Base-by-base conservation (phyloP, 2,888 invertebrate species). In the Exephanes ischioxanthus region DNA sequence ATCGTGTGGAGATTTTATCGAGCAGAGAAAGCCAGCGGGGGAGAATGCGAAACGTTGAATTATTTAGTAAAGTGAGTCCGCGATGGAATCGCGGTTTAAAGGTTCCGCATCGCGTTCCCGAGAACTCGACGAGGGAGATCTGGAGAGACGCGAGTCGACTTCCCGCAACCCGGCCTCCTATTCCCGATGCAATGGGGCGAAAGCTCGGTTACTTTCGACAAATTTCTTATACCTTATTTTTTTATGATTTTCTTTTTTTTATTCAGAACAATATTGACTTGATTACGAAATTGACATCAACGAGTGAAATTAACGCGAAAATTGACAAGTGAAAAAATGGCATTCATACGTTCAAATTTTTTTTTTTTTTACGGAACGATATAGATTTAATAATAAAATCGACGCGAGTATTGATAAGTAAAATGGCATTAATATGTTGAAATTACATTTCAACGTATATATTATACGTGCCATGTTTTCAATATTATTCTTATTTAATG, bases 51-150 rank as follows among this genome's bases (percentile, higher is more conserved):
- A 85, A 73, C 78, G 84, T 85, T 81, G 84, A 85, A 85, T 85
- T 85, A 85, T 81, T 85, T 85, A 85, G 84, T 55, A 81, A 81
- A 85, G 81, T 81, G 81, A 81, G 55, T 81, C 30, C 77, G 80
- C 80, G 68, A 71, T 80, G 80, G 66, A 80, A 71, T 63, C 71
- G 61, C 72, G 70, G 66, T 73, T 73, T 81, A 70, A 81, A 78
- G 41, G 68, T 63, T 78, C 70, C 53, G 68, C 68, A 73, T 78
- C 48, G 73, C 70, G 81, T 70, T 78, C 61, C 70, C 80, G 30
- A 68, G 45, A 81, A 73, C 77, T 81, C 30, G 6, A 48, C 48
- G 48, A 26, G 48, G 63, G 61, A 3, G 75, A 33, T 66, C 30
- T 11, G 16, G 51, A 19, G 51, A 66, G 48, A 19, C 33, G 78